Percentiles rank a stretch among this genome's conserved stretches.
Evolutionary conservation across 1,140 invertebrate genomes (phyloP).

Genomic region (Globodera rostochiensis): DNA sequence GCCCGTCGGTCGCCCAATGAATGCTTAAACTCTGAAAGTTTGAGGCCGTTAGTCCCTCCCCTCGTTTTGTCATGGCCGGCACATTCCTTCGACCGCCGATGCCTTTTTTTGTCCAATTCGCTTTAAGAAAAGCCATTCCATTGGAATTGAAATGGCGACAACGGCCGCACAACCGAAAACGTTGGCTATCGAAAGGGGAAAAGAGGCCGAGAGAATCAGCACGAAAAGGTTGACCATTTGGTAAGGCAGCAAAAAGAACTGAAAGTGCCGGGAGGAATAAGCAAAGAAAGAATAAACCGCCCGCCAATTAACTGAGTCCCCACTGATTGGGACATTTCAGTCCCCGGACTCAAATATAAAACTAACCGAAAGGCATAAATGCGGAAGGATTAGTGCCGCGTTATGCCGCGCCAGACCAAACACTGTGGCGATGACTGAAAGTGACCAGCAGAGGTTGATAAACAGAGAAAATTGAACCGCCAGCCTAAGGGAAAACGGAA

Average conservation of each 20-base stretch:
- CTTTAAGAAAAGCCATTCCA: neutral
- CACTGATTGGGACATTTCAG: no score
- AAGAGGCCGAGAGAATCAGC: neutral
- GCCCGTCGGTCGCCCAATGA: neutral
- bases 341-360: neutral
- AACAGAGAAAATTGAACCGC: conserved; percentile 2
- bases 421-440: conserved; percentile 1
- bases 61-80: neutral
- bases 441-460: conserved; percentile 18
- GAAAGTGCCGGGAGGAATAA: neutral
- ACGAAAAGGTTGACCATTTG: neutral
- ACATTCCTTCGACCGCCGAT: neutral
- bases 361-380: conserved; percentile 24
- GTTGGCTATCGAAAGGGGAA: conserved; percentile 11
- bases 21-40: no score
- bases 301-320: no score
- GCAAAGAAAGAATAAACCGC: neutral
- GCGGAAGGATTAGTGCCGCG: conserved; percentile 12
- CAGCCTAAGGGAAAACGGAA: neutral
- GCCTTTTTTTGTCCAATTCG: neutral
- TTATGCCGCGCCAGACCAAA: conserved; percentile 12
- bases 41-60: neutral
- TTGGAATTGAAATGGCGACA: neutral
- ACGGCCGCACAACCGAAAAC: neutral
- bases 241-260: neutral